phyloP scores from a whole-genome alignment of 1,140 invertebrate genomes.

The Pantala flavescens region DNA sequence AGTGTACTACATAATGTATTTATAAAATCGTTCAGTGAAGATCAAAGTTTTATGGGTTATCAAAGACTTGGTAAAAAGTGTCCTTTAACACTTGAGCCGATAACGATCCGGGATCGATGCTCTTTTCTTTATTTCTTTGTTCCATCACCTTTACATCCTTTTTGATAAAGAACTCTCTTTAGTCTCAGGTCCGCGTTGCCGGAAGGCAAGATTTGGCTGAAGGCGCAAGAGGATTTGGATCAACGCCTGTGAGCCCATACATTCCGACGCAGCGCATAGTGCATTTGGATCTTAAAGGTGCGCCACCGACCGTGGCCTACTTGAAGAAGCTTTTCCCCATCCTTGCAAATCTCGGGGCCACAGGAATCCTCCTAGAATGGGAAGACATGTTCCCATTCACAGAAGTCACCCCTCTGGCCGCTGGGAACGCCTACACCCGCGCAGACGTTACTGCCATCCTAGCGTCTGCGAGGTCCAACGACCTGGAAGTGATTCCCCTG shows the following conservation, averaged over 20 bases:
- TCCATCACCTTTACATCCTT: no score
- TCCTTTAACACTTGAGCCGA: no score
- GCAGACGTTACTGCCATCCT: slow-evolving; percentile 55
- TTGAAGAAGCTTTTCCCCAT: slow-evolving; percentile 37
- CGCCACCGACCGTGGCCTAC: slow-evolving; percentile 37
- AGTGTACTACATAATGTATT: no score
- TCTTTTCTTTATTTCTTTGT: no score
- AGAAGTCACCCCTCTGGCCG: slow-evolving; percentile 48
- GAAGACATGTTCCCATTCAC: slow-evolving; percentile 98
- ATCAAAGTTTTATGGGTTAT: no score
- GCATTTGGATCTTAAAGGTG: slow-evolving; percentile 48
- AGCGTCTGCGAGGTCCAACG: slow-evolving; percentile 42
- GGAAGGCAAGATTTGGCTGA: background rate
- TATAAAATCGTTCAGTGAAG: no score
- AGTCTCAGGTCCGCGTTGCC: no score
- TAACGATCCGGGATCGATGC: no score
- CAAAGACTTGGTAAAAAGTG: no score
- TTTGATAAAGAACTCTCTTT: no score
- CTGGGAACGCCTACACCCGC: slow-evolving; percentile 65
- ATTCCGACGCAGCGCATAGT: slow-evolving; percentile 33
- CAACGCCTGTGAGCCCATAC: slow-evolving; percentile 19
- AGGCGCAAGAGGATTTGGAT: background rate
- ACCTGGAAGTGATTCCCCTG: slow-evolving; percentile 77
- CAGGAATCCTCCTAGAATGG: slow-evolving; percentile 85
- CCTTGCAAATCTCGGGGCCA: slow-evolving; percentile 48